A percentile compares a stretch with the other conserved stretches of the same genome.
These are phyloP conservation scores for Dryocosmus kuriphilus DNA, from an alignment of 2,888 invertebrate species.

Conservation along the genomic window DNA sequence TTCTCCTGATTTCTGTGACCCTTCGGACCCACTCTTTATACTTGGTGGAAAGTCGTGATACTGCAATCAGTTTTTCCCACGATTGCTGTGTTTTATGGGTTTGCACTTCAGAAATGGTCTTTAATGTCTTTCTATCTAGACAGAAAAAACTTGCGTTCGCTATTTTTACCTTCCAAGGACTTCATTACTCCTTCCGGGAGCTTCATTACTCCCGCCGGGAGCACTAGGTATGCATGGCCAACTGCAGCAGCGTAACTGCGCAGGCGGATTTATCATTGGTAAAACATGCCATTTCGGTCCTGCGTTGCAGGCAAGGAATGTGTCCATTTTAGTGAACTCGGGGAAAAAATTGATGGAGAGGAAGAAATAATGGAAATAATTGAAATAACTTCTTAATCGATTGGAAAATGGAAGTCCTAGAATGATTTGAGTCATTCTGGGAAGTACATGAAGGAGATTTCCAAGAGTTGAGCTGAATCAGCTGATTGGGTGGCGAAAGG, in stretches of 20 bases:
- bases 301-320: too few relatives aligned
- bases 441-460: neutral
- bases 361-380: too few relatives aligned
- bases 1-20: slow-evolving; percentile 32
- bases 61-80: slow-evolving; percentile 14
- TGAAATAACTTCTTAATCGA: too few relatives aligned
- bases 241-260: too few relatives aligned
- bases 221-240: too few relatives aligned
- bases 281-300: too few relatives aligned
- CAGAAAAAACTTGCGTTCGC: neutral
- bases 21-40: neutral
- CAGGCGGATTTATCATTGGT: too few relatives aligned
- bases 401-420: neutral
- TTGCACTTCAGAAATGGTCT: slow-evolving; percentile 11
- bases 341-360: too few relatives aligned
- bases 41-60: slow-evolving; percentile 22
- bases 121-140: neutral
- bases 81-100: slow-evolving; percentile 18
- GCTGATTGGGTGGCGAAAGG: slow-evolving; percentile 49
- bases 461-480: slow-evolving; percentile 49
- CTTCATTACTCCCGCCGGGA: too few relatives aligned
- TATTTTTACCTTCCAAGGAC: too few relatives aligned
- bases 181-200: too few relatives aligned
- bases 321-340: too few relatives aligned
- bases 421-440: neutral